phyloP scores from a whole-genome alignment of 2,888 invertebrate species.

The Dynastes tityus region DNA sequence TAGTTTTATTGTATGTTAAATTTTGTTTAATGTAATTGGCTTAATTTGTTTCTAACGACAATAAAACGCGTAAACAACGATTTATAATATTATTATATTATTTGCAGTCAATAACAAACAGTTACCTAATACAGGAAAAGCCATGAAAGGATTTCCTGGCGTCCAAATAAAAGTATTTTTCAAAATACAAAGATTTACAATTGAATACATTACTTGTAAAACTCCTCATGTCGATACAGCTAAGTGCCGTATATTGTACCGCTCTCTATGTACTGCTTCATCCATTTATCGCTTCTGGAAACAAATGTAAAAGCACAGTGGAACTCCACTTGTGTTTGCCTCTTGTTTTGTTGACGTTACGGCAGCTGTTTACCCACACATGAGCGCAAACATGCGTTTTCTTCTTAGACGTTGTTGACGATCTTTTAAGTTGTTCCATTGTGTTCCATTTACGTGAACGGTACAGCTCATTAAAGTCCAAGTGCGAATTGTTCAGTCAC shows the following conservation, averaged over 20 bases:
- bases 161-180: background rate
- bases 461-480: conserved; percentile 12
- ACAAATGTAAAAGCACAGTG: conserved; percentile 29
- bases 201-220: background rate
- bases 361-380: conserved; percentile 32
- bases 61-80: no score
- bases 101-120: background rate
- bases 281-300: conserved; percentile 18
- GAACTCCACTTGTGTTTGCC: background rate
- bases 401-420: conserved; percentile 22
- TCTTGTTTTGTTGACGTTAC: conserved; percentile 19
- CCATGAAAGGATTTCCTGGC: background rate
- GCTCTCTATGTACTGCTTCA: background rate
- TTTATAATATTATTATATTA: no score
- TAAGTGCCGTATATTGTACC: background rate
- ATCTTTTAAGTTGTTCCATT: conserved; percentile 12
- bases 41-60: no score
- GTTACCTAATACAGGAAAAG: background rate
- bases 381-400: conserved; percentile 29
- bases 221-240: background rate
- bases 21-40: no score
- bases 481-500: conserved; percentile 41
- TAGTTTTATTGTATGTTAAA: no score
- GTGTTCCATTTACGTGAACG: conserved; percentile 29
- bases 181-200: conserved; percentile 5